A percentile compares a stretch with the other conserved stretches of the same genome.
Conservation (phyloP, 2,888 invertebrate genomes). For the Caprella mutica region DNA sequence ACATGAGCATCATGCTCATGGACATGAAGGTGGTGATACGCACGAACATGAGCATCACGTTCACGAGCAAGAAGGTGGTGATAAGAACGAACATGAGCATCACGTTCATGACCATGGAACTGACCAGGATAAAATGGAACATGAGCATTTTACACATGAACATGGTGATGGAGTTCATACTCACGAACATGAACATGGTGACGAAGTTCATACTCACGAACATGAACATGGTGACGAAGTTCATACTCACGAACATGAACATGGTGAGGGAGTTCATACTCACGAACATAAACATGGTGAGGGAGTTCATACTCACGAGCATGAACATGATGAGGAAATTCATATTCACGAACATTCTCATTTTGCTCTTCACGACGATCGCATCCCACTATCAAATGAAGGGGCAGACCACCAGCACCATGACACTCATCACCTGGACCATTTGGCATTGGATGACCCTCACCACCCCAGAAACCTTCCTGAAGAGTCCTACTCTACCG, state of each 20-base stretch:
- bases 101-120: slow-evolving; percentile 1
- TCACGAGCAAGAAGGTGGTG: background rate
- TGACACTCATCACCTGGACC: slow-evolving; percentile 3
- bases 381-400: background rate
- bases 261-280: background rate
- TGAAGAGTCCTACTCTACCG: too few species aligned
- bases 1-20: background rate
- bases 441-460: background rate
- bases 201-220: background rate
- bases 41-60: background rate
- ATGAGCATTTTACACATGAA: background rate
- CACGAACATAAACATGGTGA: background rate
- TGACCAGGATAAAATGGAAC: background rate
- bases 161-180: background rate
- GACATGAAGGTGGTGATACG: background rate
- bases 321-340: background rate
- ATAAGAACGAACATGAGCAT: background rate
- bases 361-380: background rate
- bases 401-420: background rate
- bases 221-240: too few species aligned
- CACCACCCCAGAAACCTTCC: slow-evolving; percentile 3
- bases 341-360: background rate
- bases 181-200: background rate
- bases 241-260: background rate
- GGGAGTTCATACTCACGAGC: background rate